Evolutionary conservation across 2,113 vertebrate species (phyloP).

Genomic region (Ptyas mucosa): DNA sequence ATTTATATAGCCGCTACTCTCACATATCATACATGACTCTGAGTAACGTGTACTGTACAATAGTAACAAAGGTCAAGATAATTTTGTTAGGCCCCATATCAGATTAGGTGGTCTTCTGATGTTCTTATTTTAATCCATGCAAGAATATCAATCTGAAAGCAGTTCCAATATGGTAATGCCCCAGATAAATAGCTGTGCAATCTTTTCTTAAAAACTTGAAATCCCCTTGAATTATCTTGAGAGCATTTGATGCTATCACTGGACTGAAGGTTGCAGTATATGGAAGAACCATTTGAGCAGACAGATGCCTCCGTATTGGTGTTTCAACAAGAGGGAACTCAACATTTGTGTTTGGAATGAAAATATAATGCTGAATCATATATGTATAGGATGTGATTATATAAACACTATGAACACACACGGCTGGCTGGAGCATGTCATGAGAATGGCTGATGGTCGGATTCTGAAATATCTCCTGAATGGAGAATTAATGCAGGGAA

Average conservation of each 20-base stretch:
- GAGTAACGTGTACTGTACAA: neutral
- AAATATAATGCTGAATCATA: neutral
- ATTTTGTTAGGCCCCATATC: neutral
- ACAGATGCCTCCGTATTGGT: neutral
- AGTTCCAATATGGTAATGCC: neutral
- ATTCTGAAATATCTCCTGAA: too few species aligned
- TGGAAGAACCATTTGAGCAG: neutral
- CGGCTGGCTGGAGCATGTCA: too few species aligned
- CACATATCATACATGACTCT: neutral
- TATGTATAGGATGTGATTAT: neutral
- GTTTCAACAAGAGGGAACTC: neutral
- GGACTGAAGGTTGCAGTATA: neutral
- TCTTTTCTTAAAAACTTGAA: neutral
- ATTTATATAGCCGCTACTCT: neutral
- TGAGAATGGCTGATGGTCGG: too few species aligned
- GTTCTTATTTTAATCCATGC: neutral
- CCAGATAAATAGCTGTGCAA: neutral
- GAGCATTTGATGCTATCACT: neutral
- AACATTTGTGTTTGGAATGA: neutral
- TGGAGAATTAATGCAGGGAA: too few species aligned
- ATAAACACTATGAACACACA: neutral
- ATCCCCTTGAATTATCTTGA: neutral
- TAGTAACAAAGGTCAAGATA: neutral
- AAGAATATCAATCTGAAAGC: too few species aligned
- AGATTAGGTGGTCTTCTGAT: neutral